Base-by-base conservation (phyloP, 1,140 invertebrate species). In the Bacillus rossius region DNA sequence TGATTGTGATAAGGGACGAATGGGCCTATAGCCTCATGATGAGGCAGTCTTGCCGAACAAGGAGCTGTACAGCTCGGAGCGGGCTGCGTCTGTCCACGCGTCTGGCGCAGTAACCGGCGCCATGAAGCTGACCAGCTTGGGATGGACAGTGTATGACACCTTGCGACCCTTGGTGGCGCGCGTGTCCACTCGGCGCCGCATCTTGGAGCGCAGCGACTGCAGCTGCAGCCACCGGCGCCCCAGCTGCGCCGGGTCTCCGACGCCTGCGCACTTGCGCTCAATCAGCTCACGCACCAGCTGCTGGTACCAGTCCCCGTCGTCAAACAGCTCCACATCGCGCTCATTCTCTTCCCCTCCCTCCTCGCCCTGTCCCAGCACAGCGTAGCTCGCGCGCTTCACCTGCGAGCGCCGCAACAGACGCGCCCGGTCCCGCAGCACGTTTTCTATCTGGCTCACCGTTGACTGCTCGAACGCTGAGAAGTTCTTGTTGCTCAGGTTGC, bases 221-320 rank as follows among this genome's bases (percentile, higher is more conserved):
- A 98, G 77, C 65, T 96, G 85, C 42, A 95, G 83, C 86, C 91
- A 96, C 67, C 94, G 89, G 63, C 87, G 80, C 69, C 88, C 84
- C 2, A 92, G 73, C 66, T 90, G 84, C 60, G 87, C 80, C 53
- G 92, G 88, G 79, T 95, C 92, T 10, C 84, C 85, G 7, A 90
- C 78, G 65, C 89, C 85, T 20, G 84, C 78, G 7, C 91, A 88
- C 77, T 96, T 96, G 51, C 85, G 85, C 71, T 98, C 92, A 63
- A 99, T 96, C 14, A 98, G 75, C 70, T 98, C 94, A 59, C 92
- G 77, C 22, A 99, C 74, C 19, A 97, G 72, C 68, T 94, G 89
- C 73, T 97, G 93, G 77, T 98, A 98, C 71, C 98, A 99, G 73
- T 99, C 96, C 72, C 89, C 89, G 72, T 99, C 96, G 72, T 98